These are phyloP conservation scores for Mamestra configurata DNA, from an alignment of 1,140 invertebrate species.

Conservation along the genomic window DNA sequence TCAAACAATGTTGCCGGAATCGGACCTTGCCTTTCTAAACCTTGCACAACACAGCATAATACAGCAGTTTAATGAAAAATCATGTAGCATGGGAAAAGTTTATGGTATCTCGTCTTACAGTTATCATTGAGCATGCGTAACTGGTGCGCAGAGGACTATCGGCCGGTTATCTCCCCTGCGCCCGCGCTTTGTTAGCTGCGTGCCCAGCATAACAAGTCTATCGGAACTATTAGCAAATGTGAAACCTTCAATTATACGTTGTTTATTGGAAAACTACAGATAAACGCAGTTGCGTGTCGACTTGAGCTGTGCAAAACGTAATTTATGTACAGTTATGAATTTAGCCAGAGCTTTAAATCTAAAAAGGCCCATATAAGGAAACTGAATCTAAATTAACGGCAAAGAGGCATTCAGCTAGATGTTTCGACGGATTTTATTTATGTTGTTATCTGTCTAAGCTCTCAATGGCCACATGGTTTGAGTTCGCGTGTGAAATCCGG, in stretches of 20 bases:
- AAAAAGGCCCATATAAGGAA: constrained; percentile 56
- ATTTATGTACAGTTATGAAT: constrained; percentile 61
- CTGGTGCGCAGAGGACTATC: constrained; percentile 68
- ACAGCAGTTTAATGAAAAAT: constrained; percentile 71
- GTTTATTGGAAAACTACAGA: constrained; percentile 63
- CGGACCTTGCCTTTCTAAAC: constrained; percentile 51
- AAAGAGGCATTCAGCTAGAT: constrained; percentile 49
- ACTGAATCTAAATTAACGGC: constrained; percentile 55
- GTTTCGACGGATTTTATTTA: constrained; percentile 57
- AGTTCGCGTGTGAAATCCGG: constrained; percentile 70
- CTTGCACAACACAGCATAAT: constrained; percentile 44
- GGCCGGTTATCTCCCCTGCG: constrained; percentile 70
- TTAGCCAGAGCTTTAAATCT: constrained; percentile 54
- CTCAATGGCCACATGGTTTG: constrained; percentile 52
- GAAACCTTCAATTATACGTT: constrained; percentile 71
- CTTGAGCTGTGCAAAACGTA: constrained; percentile 41
- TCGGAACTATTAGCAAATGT: constrained; percentile 80
- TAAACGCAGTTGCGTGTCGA: constrained; percentile 51
- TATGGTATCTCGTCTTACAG: constrained; percentile 78
- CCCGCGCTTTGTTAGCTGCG: constrained; percentile 82
- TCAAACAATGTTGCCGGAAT: constrained; percentile 72
- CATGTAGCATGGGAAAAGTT: constrained; percentile 77
- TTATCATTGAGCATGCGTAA: constrained; percentile 81
- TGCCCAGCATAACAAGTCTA: constrained; percentile 83
- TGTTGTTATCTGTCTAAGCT: constrained; percentile 51